Percentiles rank a stretch among this genome's conserved stretches.
Evolutionary conservation across 2,113 vertebrate genomes (phyloP).

Genomic region (Petromus typicus): DNA sequence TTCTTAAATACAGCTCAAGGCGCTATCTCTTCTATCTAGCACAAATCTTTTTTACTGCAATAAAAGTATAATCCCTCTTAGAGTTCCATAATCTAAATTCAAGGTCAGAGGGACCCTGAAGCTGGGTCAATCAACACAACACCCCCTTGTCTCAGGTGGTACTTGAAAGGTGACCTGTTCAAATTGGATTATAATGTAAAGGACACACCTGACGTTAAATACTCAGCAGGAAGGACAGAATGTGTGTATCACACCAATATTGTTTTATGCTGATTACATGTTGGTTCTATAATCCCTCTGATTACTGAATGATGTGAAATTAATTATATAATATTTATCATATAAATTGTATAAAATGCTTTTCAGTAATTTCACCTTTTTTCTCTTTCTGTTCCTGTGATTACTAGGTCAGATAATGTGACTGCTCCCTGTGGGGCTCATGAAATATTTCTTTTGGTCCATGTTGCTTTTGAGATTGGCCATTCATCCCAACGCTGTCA

Average conservation of each 20-base stretch:
- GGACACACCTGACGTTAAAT: neutral
- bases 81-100: neutral
- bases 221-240: neutral
- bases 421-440: neutral
- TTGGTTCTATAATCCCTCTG: neutral
- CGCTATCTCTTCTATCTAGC: neutral
- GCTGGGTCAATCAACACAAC: neutral
- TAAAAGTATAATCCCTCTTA: neutral
- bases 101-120: neutral
- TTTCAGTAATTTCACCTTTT: neutral
- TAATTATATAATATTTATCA: too few relatives aligned
- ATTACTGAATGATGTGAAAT: too few relatives aligned
- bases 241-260: neutral
- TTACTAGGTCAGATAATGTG: neutral
- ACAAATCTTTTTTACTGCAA: neutral
- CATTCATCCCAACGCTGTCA: too few relatives aligned
- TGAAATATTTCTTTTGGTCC: neutral
- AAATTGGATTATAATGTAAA: neutral
- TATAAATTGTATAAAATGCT: neutral
- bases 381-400: neutral
- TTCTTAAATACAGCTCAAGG: neutral
- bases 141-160: neutral
- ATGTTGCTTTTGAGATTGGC: neutral
- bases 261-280: neutral
- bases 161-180: neutral